phyloP scores from a whole-genome alignment of 2,113 vertebrate genomes.

The Pyxicephalus adspersus region DNA sequence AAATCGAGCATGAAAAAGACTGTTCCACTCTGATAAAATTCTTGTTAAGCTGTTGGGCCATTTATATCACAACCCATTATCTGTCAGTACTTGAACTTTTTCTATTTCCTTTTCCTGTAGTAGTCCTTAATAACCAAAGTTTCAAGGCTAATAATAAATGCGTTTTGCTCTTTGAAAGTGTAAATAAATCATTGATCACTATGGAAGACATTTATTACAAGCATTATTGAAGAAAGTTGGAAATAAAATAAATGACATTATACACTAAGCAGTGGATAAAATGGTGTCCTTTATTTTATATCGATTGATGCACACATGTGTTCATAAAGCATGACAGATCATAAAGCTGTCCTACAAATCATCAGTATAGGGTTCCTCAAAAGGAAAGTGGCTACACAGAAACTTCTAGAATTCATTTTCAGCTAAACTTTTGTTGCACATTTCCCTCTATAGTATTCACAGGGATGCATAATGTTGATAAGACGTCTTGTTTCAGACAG shows the following conservation, averaged over 20 bases:
- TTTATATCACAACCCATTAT: constrained; percentile 64
- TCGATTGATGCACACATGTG: too few relatives aligned
- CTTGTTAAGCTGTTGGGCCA: constrained; percentile 59
- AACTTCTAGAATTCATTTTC: too few relatives aligned
- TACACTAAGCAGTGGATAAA: background rate
- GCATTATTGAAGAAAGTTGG: constrained; percentile 30
- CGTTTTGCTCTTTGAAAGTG: constrained; percentile 18
- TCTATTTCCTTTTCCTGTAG: constrained; percentile 41
- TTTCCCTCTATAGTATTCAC: too few relatives aligned
- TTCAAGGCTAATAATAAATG: constrained; percentile 36
- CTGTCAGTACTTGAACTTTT: constrained; percentile 60
- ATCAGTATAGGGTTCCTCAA: too few relatives aligned
- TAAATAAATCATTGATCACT: constrained; percentile 21
- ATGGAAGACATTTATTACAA: constrained; percentile 3
- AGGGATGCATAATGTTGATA: too few relatives aligned
- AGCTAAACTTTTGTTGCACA: too few relatives aligned
- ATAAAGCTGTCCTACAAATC: too few relatives aligned
- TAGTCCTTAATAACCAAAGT: constrained; percentile 43
- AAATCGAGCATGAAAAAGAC: constrained; percentile 61
- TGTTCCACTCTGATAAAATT: constrained; percentile 61
- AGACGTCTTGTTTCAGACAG: too few relatives aligned
- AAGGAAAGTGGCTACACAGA: too few relatives aligned
- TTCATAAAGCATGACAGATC: too few relatives aligned
- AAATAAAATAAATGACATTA: background rate
- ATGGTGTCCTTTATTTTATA: too few relatives aligned